A percentile compares a stretch with the other conserved stretches of the same genome.
Conservation (phyloP, 2,113 vertebrate species). For the Aptenodytes patagonicus region DNA sequence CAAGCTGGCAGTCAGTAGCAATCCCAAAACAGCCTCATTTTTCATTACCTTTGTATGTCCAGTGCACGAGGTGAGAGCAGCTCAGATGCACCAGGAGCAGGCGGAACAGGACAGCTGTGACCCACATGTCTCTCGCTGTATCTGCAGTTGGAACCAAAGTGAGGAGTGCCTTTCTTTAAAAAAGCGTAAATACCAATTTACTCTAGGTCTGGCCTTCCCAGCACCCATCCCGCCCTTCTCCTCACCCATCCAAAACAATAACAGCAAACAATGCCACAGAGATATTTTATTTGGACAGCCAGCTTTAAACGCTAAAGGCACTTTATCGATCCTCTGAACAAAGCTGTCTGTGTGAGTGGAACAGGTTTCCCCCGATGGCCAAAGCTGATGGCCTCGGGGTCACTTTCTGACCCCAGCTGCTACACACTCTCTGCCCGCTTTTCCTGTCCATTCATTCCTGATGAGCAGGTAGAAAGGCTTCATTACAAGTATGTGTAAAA, state of each 20-base stretch:
- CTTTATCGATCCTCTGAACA: neutral
- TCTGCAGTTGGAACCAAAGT: neutral
- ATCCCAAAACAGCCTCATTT: neutral
- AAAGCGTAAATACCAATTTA: neutral
- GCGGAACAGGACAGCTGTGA: neutral
- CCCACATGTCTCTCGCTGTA: neutral
- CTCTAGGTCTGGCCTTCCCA: neutral
- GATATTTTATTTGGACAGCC: neutral
- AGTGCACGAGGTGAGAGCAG: neutral
- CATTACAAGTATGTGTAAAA: fast-evolving
- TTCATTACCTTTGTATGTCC: slow-evolving; percentile 73
- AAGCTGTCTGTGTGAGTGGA: neutral
- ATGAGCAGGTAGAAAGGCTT: neutral
- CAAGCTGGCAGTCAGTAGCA: neutral
- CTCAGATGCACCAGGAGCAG: slow-evolving; percentile 9
- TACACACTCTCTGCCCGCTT: fast-evolving
- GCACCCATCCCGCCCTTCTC: neutral
- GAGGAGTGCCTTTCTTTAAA: neutral
- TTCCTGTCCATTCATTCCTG: neutral
- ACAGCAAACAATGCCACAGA: neutral
- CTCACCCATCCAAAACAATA: neutral
- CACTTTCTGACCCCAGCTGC: neutral
- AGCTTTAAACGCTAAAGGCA: neutral
- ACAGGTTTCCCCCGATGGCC: neutral
- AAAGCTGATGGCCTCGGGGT: neutral